These are phyloP conservation scores for Parthenolecanium corni DNA, from an alignment of 2,888 invertebrate genomes.

Conservation along the genomic window DNA sequence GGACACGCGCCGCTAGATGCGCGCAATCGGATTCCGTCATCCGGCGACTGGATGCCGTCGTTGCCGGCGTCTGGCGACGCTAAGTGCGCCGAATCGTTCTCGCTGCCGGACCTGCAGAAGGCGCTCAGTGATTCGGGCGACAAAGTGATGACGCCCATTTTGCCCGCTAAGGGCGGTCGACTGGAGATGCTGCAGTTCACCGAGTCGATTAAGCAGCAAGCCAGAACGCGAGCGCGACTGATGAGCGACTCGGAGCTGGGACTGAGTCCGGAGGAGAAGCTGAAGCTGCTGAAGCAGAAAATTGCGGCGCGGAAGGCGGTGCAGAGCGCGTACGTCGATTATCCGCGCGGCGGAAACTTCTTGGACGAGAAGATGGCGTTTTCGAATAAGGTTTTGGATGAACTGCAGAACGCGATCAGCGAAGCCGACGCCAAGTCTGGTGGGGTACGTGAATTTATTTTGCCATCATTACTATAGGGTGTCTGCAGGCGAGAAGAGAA, in stretches of 20 bases:
- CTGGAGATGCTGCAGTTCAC: slow-evolving; percentile 40
- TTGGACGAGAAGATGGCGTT: slow-evolving; percentile 1
- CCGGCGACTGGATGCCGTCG: neutral
- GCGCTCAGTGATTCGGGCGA: slow-evolving; percentile 37
- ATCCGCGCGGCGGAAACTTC: neutral
- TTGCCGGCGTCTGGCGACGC: neutral
- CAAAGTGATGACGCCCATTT: neutral
- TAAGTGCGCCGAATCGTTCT: slow-evolving; percentile 37
- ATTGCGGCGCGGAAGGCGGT: slow-evolving; percentile 33
- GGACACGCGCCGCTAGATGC: neutral
- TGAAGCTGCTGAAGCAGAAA: slow-evolving; percentile 45
- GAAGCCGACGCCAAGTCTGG: slow-evolving; percentile 2
- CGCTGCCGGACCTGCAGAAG: slow-evolving; percentile 41
- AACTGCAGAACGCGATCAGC: slow-evolving; percentile 5
- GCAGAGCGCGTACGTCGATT: slow-evolving; percentile 26
- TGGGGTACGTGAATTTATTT: neutral
- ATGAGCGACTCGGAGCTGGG: slow-evolving; percentile 64
- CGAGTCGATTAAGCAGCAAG: slow-evolving; percentile 48
- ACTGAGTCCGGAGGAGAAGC: slow-evolving; percentile 55
- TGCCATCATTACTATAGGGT: neutral
- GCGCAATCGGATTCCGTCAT: too few species aligned
- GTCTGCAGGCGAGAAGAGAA: neutral
- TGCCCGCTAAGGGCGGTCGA: slow-evolving; percentile 18
- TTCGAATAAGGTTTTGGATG: slow-evolving; percentile 10
- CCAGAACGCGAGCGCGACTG: slow-evolving; percentile 52